Evolutionary conservation across 2,797 vertebrate species (phyloP).

Genomic region (Peromyscus aztecus): DNA sequence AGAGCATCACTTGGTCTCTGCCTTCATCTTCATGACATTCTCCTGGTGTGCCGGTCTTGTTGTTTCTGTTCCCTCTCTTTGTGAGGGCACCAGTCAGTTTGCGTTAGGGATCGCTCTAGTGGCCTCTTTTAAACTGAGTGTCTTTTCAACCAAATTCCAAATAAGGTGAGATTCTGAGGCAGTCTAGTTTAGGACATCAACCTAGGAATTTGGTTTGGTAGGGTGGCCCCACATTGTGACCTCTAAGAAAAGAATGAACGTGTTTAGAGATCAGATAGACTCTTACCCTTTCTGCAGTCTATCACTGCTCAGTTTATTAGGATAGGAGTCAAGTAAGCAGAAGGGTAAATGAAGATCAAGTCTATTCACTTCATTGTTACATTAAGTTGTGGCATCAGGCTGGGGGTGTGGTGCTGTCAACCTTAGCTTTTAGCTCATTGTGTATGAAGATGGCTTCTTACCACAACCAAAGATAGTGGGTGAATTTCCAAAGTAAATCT

Average conservation of each 20-base stretch:
- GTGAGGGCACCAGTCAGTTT: not conserved
- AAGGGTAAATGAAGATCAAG: not conserved
- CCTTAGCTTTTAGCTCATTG: not conserved
- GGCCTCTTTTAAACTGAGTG: not conserved
- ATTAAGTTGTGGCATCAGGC: not conserved
- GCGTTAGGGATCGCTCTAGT: too few relatives aligned
- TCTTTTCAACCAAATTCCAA: not conserved
- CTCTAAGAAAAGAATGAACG: not conserved
- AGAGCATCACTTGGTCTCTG: not conserved
- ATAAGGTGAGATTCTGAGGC: not conserved
- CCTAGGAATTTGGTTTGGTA: not conserved
- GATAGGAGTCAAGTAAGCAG: not conserved
- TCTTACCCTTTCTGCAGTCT: not conserved
- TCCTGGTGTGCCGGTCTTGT: not conserved
- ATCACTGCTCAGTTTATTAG: not conserved
- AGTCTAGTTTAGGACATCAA: not conserved
- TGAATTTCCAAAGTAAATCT: not conserved
- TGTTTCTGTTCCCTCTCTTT: not conserved
- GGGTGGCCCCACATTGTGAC: too few relatives aligned
- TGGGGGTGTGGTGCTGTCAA: not conserved
- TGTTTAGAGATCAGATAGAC: not conserved
- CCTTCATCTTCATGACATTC: not conserved
- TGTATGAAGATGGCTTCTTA: not conserved
- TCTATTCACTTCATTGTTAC: not conserved
- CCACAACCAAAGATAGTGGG: rapidly evolving